Conservation (phyloP, 2,113 vertebrate species). For the Rhombomys opimus region DNA sequence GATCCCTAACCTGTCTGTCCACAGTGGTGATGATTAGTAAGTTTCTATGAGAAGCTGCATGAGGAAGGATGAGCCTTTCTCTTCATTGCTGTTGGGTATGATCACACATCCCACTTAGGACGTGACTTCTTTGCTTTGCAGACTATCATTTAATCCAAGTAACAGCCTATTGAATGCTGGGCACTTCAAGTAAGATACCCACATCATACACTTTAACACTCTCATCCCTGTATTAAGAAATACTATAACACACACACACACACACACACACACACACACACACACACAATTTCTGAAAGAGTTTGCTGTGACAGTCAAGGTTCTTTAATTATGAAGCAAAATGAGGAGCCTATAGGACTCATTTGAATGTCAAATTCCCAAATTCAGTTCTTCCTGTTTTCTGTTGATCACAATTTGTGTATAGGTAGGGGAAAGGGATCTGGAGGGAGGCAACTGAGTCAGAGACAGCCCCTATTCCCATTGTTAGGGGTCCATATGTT, state of each 20-base stretch:
- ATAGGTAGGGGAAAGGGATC: conserved; percentile 3
- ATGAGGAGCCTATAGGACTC: background rate
- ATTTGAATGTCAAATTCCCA: conserved; percentile 59
- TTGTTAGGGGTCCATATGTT: too few relatives aligned
- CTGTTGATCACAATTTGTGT: conserved; percentile 36
- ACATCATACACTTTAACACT: conserved; percentile 49
- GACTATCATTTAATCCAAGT: background rate
- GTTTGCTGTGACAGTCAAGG: background rate
- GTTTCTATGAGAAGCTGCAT: background rate
- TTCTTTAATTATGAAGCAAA: conserved; percentile 42
- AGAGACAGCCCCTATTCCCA: too few relatives aligned
- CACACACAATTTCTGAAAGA: background rate
- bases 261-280: background rate
- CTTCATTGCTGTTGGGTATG: background rate
- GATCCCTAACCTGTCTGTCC: background rate
- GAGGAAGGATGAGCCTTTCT: background rate
- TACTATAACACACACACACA: background rate
- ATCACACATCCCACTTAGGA: background rate
- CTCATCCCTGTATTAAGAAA: conserved; percentile 20
- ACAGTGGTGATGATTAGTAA: background rate
- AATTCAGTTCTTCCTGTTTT: conserved; percentile 38
- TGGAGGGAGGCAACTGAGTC: too few relatives aligned
- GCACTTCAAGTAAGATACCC: conserved; percentile 25
- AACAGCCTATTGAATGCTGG: background rate
- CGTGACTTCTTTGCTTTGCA: background rate